Base-by-base conservation (phyloP, 2,113 vertebrate genomes). In the Vicugna pacos region DNA sequence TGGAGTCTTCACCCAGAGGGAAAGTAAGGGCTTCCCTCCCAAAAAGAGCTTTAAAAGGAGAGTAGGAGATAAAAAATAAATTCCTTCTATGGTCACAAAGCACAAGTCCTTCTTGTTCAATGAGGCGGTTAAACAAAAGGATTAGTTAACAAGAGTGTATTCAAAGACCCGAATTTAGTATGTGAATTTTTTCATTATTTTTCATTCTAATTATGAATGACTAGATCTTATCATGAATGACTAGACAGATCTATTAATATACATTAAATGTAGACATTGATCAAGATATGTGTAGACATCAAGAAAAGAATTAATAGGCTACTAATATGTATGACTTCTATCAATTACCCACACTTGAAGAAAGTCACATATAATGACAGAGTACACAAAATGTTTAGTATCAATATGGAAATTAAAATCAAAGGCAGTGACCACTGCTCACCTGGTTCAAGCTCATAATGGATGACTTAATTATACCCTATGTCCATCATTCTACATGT, bases 391-490 rank as follows among this genome's bases (percentile, higher is more conserved):
- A 67, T 58, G 11, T 80, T 95, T 91, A 90, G 56, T 64, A n/a
- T 56, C 69, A 46, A 80, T 20, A 76, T 8, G 32, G 56, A 92
- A 90, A 79, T 50, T 54, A 90, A 95, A 79, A 87, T 90, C 88
- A 90, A 97, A 94, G 75, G 30, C 79, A 89, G 42, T 20, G 42
- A 69, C 38, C 26, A 35, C 30, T 30, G 35, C 62, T 77, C 7
- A n/a, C 52, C 15, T 46, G 46, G 24, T 52, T 87, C 91, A 86
- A 86, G 64, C 76, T 96, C 50, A 46, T 60, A 54, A 88, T 3
- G 35, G 32, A n/a, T 46, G 56, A 76, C 26, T 92, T 97, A 94
- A 95, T 93, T 83, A 91, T 16, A 87, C n/a, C 7, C 85, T 24
- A 1, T 0, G 7, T 26, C 35, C 54, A 62, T n/a, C 15, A 28